Percentiles rank a stretch among this genome's conserved stretches.
phyloP scores from a whole-genome alignment of 2,113 vertebrate genomes.

The Oreotrochilus melanogaster region DNA sequence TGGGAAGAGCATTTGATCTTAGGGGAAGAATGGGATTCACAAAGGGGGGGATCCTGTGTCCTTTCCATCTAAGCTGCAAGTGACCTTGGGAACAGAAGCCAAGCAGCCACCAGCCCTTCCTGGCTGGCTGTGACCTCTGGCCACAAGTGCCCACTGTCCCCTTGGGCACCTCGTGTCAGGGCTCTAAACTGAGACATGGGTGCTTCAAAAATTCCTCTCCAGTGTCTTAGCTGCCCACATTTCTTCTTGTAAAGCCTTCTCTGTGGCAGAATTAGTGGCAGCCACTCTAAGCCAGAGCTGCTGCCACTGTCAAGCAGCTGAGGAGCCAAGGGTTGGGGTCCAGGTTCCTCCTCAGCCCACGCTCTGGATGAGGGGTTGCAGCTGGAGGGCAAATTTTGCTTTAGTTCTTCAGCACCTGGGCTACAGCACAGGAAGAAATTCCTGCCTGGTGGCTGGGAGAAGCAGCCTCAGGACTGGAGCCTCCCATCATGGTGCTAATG shows the following conservation, averaged over 20 bases:
- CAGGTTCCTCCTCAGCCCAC: background rate
- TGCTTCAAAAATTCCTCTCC: background rate
- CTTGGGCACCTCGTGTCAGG: background rate
- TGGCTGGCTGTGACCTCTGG: background rate
- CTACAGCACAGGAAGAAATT: background rate
- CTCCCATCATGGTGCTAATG: background rate
- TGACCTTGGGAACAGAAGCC: background rate
- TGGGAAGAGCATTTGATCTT: background rate
- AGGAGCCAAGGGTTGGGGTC: background rate
- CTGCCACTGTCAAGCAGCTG: rapidly evolving
- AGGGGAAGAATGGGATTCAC: background rate
- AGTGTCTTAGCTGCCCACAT: background rate
- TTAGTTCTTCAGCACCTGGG: background rate
- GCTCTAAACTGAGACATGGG: rapidly evolving
- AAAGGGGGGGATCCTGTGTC: background rate
- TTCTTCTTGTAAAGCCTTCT: background rate
- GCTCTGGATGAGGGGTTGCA: background rate
- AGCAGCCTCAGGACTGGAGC: background rate
- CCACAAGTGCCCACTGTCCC: background rate
- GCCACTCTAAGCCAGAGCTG: background rate
- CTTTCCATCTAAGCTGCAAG: rapidly evolving
- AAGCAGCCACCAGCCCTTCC: background rate
- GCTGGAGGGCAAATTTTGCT: rapidly evolving
- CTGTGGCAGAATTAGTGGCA: background rate
- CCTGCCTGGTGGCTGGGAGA: rapidly evolving